Evolutionary conservation across 2,888 invertebrate species (phyloP), one percentile per base, ranked within the genome.

Genomic region (Polydrusus pterygomalis): DNA sequence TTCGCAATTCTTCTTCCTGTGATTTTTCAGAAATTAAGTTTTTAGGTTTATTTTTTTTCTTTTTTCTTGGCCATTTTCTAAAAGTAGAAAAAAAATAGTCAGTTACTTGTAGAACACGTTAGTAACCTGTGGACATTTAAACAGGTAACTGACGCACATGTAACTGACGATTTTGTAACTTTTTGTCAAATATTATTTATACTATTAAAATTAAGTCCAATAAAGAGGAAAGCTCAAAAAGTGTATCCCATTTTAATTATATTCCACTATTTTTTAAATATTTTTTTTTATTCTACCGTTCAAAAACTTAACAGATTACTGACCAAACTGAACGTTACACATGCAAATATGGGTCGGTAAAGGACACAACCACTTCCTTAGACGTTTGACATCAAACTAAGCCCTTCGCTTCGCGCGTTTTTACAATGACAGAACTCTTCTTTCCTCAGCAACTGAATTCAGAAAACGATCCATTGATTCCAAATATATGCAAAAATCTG

Each of bases 21-120:
- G 2, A 6, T 40, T 40, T 40, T 40, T 40, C 40, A 40, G 8
- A 40, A 40, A 40, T 40, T 40, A 40, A 40, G 40, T 40, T 40
- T 40, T 40, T 40, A 40, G 40, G 40, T 40, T 40, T 40, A 40
- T 40, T 40, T 40, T 40, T 40, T 40, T 40, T 40, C 40, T 40
- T 40, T 40, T 40, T 2, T 1, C 40, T 40, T 40, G 40, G 3
- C 40, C 8, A 40, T 40, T 40, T 40, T 40, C 40, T 40, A 40
- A 40, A 40, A 40, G 40, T 40, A 40, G 40, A 40, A 40, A 40
- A 40, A 40, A 40, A 40, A 40, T 40, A 40, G 40, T 40, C 40
- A 25, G 25, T 25, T 25, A 25, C 25, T 25, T 25, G 25, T 25
- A 5, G 25, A 25, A 25, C 25, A 25, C 40, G 40, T 40, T 8